Evolutionary conservation across 2,113 vertebrate species (phyloP).

Genomic region (Leptodactylus fuscus): DNA sequence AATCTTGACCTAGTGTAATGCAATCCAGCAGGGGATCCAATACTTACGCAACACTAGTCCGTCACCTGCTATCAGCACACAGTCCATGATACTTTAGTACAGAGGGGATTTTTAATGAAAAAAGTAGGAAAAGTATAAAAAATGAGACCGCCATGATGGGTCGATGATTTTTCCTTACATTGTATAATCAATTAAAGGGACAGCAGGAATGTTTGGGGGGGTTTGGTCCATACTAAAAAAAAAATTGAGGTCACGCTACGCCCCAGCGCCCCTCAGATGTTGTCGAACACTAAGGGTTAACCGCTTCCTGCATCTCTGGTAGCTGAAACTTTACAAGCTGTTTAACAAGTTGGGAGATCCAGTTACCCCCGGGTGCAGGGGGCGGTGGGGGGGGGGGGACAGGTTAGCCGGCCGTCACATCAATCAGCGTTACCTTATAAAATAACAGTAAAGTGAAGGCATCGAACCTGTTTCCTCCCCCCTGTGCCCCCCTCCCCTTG

Average conservation of each 20-base stretch:
- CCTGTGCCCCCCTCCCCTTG: background rate
- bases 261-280: background rate
- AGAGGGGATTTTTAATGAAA: too few relatives aligned
- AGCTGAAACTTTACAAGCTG: slow-evolving; percentile 51
- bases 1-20: too few relatives aligned
- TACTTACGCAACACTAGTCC: background rate
- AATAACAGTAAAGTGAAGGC: slow-evolving; percentile 42
- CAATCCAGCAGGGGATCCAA: background rate
- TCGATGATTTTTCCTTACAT: too few relatives aligned
- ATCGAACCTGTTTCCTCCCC: slow-evolving; percentile 44
- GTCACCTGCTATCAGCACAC: too few relatives aligned
- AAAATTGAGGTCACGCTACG: background rate
- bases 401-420: slow-evolving; percentile 32
- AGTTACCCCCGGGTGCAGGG: slow-evolving; percentile 26
- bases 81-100: too few relatives aligned
- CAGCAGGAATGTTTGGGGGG: too few relatives aligned
- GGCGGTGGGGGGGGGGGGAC: background rate
- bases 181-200: too few relatives aligned
- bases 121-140: too few relatives aligned
- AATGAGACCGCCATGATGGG: too few relatives aligned
- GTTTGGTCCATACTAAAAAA: too few relatives aligned
- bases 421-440: slow-evolving; percentile 52
- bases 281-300: background rate
- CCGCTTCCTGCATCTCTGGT: slow-evolving; percentile 5
- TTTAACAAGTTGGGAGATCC: slow-evolving; percentile 48